These are phyloP conservation scores for Hymenochirus boettgeri DNA, from an alignment of 2,113 vertebrate species.

Conservation along the genomic window DNA sequence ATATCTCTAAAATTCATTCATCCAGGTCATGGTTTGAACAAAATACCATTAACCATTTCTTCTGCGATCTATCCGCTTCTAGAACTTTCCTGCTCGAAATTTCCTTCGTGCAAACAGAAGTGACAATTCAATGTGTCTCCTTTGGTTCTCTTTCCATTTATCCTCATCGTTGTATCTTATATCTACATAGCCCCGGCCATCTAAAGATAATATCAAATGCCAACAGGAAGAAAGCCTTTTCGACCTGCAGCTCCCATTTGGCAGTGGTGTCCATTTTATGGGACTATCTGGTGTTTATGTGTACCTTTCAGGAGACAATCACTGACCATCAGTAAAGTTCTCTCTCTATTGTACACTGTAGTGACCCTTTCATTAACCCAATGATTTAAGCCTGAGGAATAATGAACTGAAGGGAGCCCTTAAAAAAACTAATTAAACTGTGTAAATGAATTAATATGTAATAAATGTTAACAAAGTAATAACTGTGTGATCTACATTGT, in stretches of 20 bases:
- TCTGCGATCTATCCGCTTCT: constrained; percentile 15
- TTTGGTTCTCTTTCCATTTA: background rate
- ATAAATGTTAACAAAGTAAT: no score
- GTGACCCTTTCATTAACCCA: constrained; percentile 9
- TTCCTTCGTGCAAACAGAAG: background rate
- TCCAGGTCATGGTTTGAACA: no score
- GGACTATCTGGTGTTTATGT: background rate
- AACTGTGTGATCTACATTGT: no score
- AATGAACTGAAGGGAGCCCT: background rate
- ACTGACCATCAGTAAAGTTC: no score
- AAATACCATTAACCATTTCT: constrained; percentile 9
- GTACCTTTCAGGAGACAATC: no score
- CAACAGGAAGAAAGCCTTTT: no score
- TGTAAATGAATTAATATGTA: background rate
- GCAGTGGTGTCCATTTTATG: constrained; percentile 12
- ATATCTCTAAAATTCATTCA: no score
- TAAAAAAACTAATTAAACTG: background rate
- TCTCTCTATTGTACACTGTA: no score
- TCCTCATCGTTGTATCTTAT: constrained; percentile 5
- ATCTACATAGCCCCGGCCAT: background rate
- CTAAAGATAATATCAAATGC: background rate
- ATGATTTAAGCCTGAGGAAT: constrained; percentile 20
- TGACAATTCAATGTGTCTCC: background rate
- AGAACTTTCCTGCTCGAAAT: no score
- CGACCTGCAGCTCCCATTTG: background rate